These are phyloP conservation scores for Anoplopoma fimbria DNA, from an alignment of 2,113 vertebrate species.

Conservation along the genomic window DNA sequence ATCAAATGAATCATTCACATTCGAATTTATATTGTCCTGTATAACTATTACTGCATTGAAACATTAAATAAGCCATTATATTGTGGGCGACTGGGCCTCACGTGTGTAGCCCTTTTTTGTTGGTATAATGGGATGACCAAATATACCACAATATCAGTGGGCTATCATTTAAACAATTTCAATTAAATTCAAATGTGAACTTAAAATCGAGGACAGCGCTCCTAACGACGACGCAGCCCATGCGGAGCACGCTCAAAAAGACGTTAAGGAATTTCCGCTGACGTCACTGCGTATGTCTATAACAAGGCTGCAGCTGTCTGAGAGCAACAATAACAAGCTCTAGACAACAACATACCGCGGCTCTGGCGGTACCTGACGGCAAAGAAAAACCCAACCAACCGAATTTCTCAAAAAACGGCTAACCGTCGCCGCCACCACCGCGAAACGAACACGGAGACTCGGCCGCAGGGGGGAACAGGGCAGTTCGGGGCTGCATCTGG, in stretches of 20 bases:
- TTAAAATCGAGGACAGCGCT: conserved; percentile 6
- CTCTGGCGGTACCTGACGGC: conserved; percentile 43
- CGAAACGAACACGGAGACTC: conserved; percentile 88
- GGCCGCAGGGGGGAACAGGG: conserved; percentile 88
- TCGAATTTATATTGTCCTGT: no score
- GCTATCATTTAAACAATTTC: background rate
- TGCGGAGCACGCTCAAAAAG: conserved; percentile 56
- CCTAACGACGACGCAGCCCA: conserved; percentile 54
- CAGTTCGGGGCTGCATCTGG: conserved; percentile 89
- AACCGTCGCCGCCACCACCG: conserved; percentile 87
- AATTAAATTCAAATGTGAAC: background rate
- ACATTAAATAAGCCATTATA: no score
- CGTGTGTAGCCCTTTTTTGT: background rate
- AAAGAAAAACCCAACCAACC: conserved; percentile 58
- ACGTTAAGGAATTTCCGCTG: conserved; percentile 88
- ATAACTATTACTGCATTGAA: no score
- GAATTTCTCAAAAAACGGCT: conserved; percentile 83
- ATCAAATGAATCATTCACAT: background rate
- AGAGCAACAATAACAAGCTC: conserved; percentile 86
- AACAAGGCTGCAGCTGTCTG: conserved; percentile 85
- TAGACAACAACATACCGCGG: conserved; percentile 12
- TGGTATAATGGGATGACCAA: background rate
- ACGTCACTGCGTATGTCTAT: conserved; percentile 87
- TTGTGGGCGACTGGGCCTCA: no score
- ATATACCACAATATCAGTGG: background rate